These are phyloP conservation scores for Aepyceros melampus DNA, from an alignment of 2,113 vertebrate species.

Conservation along the genomic window DNA sequence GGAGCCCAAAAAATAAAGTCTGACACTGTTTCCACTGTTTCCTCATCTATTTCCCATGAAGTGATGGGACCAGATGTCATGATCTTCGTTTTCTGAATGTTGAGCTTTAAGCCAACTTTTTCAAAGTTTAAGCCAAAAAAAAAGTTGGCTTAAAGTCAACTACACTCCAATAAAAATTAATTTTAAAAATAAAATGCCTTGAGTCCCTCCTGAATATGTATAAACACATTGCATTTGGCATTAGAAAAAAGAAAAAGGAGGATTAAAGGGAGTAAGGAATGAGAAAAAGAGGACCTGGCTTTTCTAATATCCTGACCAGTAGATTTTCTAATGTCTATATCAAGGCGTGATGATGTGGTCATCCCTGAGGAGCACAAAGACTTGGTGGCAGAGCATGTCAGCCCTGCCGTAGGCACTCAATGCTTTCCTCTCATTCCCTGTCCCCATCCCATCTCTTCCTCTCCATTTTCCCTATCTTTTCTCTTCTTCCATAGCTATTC, in stretches of 20 bases:
- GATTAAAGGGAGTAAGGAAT: not conserved
- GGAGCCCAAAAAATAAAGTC: too few relatives aligned
- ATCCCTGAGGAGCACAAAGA: not conserved
- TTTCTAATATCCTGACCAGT: not conserved
- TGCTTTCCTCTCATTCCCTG: not conserved
- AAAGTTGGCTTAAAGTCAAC: not conserved
- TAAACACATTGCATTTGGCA: not conserved
- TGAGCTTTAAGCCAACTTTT: too few relatives aligned
- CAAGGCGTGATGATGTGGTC: rapidly evolving
- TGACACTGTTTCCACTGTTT: too few relatives aligned
- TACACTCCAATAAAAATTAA: not conserved
- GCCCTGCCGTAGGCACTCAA: too few relatives aligned
- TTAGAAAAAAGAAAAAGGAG: not conserved
- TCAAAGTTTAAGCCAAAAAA: too few relatives aligned
- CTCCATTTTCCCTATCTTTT: not conserved
- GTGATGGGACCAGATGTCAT: too few relatives aligned
- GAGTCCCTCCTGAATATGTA: not conserved
- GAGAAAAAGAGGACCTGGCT: not conserved
- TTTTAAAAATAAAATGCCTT: not conserved
- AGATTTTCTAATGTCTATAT: not conserved
- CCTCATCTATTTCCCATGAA: too few relatives aligned
- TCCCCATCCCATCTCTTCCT: not conserved
- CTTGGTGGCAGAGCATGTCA: not conserved
- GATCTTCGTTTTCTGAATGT: too few relatives aligned
- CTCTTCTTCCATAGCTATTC: not conserved